Evolutionary conservation across 1,140 invertebrate genomes (phyloP).

Genomic region (Adelges cooleyi): DNA sequence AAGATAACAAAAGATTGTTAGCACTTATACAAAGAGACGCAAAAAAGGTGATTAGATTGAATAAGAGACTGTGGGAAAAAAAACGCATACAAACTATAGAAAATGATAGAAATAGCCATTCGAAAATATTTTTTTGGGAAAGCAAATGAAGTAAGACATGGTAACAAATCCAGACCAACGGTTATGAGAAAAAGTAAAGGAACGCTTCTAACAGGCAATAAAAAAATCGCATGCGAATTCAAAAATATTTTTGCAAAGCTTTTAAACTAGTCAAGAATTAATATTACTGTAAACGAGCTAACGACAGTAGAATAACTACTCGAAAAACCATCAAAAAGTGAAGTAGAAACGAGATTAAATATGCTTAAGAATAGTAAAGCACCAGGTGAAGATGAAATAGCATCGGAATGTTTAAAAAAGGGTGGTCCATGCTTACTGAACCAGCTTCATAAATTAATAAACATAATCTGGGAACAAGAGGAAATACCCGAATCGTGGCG

Average conservation of each 20-base stretch:
- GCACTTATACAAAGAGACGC: background rate
- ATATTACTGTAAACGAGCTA: background rate
- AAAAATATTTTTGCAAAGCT: background rate
- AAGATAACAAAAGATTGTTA: background rate
- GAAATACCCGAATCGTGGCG: background rate
- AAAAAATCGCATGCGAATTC: background rate
- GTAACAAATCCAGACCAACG: background rate
- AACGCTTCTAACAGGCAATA: background rate
- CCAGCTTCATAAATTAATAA: background rate
- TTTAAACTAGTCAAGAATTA: background rate
- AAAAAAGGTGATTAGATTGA: background rate
- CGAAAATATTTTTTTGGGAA: background rate
- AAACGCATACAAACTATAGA: background rate
- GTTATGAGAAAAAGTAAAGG: background rate
- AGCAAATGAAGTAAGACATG: background rate
- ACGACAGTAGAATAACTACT: background rate
- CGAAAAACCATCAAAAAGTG: background rate
- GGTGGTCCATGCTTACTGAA: background rate
- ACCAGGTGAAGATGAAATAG: background rate
- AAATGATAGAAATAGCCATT: background rate
- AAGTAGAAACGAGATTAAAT: background rate
- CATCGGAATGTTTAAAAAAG: background rate
- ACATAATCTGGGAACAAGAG: background rate
- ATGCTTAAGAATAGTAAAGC: slow-evolving; percentile 7
- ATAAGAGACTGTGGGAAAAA: background rate